These are phyloP conservation scores for Fragum fragum DNA, from an alignment of 2,888 invertebrate species.

Conservation along the genomic window DNA sequence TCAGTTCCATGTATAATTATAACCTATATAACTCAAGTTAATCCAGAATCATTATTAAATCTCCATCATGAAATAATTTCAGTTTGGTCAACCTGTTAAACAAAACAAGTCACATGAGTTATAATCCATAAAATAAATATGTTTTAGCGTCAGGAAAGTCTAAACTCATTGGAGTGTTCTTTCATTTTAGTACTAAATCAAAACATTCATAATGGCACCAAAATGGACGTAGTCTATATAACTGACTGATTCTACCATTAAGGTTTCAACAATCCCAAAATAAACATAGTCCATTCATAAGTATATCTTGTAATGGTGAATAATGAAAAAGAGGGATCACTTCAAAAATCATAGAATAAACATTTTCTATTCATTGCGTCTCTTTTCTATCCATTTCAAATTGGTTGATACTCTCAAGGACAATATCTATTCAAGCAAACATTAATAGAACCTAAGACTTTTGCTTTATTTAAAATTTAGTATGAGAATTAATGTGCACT, in stretches of 20 bases:
- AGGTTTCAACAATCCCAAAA: constrained; percentile 44
- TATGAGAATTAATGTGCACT: too few relatives aligned
- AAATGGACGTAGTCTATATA: constrained; percentile 32
- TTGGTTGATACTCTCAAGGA: constrained; percentile 37
- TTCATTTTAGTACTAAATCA: constrained; percentile 10
- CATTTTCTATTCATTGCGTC: constrained; percentile 42
- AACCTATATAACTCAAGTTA: too few relatives aligned
- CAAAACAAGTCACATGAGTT: neutral
- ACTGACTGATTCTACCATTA: constrained; percentile 36
- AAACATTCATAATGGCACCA: constrained; percentile 45
- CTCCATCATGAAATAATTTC: too few relatives aligned
- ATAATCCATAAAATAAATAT: neutral
- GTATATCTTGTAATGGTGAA: constrained; percentile 40
- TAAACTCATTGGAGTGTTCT: neutral
- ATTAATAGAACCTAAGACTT: too few relatives aligned
- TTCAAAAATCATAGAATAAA: constrained; percentile 59
- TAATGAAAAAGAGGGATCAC: constrained; percentile 45
- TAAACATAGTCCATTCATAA: constrained; percentile 51
- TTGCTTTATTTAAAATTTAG: too few relatives aligned
- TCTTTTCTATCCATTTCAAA: constrained; percentile 32
- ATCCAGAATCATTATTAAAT: too few relatives aligned
- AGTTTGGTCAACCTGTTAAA: neutral
- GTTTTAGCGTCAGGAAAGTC: neutral
- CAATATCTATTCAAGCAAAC: too few relatives aligned
- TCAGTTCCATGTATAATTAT: too few relatives aligned